Percentiles rank a stretch among this genome's conserved stretches.
Conservation (phyloP, 2,113 vertebrate species). For the Labeo catla region DNA sequence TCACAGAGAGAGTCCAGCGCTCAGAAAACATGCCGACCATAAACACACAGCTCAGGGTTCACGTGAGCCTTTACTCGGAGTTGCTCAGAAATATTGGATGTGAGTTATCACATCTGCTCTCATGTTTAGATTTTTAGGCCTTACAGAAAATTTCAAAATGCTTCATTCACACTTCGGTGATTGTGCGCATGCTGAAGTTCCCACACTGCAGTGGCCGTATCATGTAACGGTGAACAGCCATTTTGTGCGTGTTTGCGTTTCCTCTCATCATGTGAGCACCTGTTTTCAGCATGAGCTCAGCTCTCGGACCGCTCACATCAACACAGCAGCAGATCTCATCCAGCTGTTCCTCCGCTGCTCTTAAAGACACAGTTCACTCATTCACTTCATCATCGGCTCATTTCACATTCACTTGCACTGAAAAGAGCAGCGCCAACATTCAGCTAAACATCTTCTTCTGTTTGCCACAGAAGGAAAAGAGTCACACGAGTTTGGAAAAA, state of each 20-base stretch:
- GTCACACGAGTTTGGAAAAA: not conserved
- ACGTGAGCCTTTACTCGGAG: too few species aligned
- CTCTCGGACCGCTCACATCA: slow-evolving; percentile 69
- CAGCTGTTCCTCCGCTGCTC: slow-evolving; percentile 73
- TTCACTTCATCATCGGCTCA: not conserved
- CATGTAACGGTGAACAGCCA: not conserved
- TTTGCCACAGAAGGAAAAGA: not conserved
- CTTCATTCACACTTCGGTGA: not conserved
- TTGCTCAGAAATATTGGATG: not conserved
- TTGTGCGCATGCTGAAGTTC: not conserved
- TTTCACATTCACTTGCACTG: not conserved
- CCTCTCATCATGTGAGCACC: slow-evolving; percentile 71
- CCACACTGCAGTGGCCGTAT: not conserved
- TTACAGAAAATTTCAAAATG: not conserved
- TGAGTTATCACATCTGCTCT: not conserved
- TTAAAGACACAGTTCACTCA: not conserved
- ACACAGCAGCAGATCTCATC: slow-evolving; percentile 76
- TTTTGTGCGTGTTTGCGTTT: slow-evolving; percentile 11
- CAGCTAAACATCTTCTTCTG: not conserved
- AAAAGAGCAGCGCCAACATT: not conserved
- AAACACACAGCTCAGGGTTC: not conserved
- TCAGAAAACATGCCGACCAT: not conserved
- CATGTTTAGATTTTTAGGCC: not conserved
- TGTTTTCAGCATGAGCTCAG: slow-evolving; percentile 79
- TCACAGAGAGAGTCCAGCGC: not conserved